Evolutionary conservation across 2,888 invertebrate genomes (phyloP).

Genomic region (Tinea semifulvella): DNA sequence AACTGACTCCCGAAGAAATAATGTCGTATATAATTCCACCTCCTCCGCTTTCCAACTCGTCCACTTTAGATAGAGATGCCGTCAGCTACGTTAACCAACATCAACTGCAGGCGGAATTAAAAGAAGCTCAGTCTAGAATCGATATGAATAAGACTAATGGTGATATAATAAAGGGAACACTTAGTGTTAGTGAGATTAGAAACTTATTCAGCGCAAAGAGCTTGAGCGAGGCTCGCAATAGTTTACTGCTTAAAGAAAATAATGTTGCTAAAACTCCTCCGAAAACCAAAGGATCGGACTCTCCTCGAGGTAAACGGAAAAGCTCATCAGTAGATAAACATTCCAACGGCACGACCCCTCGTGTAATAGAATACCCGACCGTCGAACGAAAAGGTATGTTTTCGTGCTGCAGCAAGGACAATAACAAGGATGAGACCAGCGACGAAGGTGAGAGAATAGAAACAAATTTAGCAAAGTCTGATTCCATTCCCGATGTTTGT

Average conservation of each 20-base stretch:
- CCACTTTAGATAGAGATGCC: constrained; percentile 51
- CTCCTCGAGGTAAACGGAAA: constrained; percentile 56
- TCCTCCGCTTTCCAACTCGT: constrained; percentile 70
- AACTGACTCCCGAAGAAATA: constrained; percentile 83
- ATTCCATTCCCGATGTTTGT: constrained; percentile 54
- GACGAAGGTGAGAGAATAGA: constrained; percentile 50
- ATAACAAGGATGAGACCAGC: constrained; percentile 59
- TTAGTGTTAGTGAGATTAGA: constrained; percentile 63
- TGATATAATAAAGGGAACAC: constrained; percentile 64
- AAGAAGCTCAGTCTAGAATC: constrained; percentile 25
- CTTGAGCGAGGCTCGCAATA: constrained; percentile 60
- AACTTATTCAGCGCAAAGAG: constrained; percentile 60
- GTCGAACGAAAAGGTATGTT: constrained; percentile 77
- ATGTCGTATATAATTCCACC: constrained; percentile 87
- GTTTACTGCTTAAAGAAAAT: constrained; percentile 56
- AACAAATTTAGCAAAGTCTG: constrained; percentile 42
- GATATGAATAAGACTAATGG: constrained; percentile 44
- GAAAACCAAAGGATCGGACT: constrained; percentile 42
- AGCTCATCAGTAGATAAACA: constrained; percentile 47
- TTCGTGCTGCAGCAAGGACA: constrained; percentile 74
- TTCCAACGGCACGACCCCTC: constrained; percentile 42
- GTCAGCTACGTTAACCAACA: constrained; percentile 48
- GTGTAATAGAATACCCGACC: constrained; percentile 76
- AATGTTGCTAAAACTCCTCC: constrained; percentile 32
- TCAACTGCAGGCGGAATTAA: constrained; percentile 40